Base-by-base conservation (phyloP, 2,113 vertebrate species). In the Setophaga petechia region DNA sequence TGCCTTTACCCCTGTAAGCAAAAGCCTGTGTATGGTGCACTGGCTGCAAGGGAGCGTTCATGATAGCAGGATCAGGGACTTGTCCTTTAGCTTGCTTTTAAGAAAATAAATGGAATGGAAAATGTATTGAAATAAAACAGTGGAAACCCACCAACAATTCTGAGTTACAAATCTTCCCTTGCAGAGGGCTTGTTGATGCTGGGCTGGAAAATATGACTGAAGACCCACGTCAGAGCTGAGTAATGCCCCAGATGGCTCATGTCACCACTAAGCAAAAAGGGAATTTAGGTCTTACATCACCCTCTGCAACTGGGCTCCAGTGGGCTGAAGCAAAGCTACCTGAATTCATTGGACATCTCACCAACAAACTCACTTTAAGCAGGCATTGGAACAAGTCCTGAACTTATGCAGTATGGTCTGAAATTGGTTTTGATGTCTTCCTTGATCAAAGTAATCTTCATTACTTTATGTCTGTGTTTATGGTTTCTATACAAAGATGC, bases 11-110 rank as follows among this genome's bases (percentile, higher is more conserved):
- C 63, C n/a, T 43, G 15, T 24, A 74, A 59, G 82, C 59, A 47
- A 63, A 88, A 62, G 28, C n/a, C 39, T 3, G 1, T 13, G 31
- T 17, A 3, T 6, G 22, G 39, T 33, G 13, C 80, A 17, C 27
- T 31, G 62, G 54, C 82, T 13, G 8, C 49, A 62, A 19, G 0
- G 2, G 37, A 52, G 57, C 0, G 0, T 17, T 88, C 39, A 27
- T 0, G 1, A 17, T 0, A 69, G 83, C 80, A 93, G 88, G 69
- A 89, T 54, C 51, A 62, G 77, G 66, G 62, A 57, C 54, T 89
- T 62, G 78, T 69, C 54, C 54, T 87, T 66, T n/a, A 57, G 33
- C 28, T 88, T 52, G 35, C 21, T 92, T 82, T 61, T 30, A 55
- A n/a, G 59, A 84, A 88, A 79, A 85, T 15, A 65, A 86, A 66